Percentiles rank a stretch among this genome's conserved stretches.
These are phyloP conservation scores for Periplaneta americana DNA, from an alignment of 1,140 invertebrate species.

Conservation along the genomic window DNA sequence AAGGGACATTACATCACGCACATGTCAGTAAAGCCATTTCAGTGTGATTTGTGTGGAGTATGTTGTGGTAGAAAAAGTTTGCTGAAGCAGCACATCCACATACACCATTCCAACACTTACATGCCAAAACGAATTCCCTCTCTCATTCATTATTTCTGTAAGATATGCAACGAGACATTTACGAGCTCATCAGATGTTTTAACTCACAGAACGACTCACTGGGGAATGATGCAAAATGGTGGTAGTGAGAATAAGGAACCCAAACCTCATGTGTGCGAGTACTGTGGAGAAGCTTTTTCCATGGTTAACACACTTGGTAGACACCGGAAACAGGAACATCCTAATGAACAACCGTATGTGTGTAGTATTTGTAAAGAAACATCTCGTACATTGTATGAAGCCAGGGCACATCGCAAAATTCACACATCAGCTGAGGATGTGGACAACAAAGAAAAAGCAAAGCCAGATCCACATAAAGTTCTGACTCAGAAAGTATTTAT, in stretches of 20 bases:
- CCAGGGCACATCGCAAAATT: not conserved
- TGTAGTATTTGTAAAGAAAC: conserved; percentile 10
- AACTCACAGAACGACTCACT: conserved; percentile 6
- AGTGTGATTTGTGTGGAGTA: conserved; percentile 46
- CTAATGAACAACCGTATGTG: conserved; percentile 13
- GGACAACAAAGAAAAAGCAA: not conserved
- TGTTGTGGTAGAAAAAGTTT: conserved; percentile 24
- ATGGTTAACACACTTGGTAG: not conserved
- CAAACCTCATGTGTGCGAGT: conserved; percentile 11
- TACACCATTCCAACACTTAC: not conserved
- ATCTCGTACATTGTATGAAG: conserved; percentile 13
- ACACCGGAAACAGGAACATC: conserved; percentile 10
- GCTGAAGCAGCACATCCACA: conserved; percentile 5
- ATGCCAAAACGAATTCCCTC: conserved; percentile 3
- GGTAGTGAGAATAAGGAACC: not conserved
- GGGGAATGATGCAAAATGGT: not conserved
- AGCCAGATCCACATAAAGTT: not conserved
- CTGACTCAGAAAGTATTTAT: not conserved
- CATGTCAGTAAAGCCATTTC: conserved; percentile 45
- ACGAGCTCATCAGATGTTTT: conserved; percentile 12
- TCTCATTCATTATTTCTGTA: conserved; percentile 12
- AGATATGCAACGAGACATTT: conserved; percentile 9
- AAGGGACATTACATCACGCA: conserved; percentile 40
- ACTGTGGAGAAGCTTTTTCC: conserved; percentile 3
- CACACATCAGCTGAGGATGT: not conserved